phyloP scores from a whole-genome alignment of 1,140 invertebrate species.

The Popillia japonica region DNA sequence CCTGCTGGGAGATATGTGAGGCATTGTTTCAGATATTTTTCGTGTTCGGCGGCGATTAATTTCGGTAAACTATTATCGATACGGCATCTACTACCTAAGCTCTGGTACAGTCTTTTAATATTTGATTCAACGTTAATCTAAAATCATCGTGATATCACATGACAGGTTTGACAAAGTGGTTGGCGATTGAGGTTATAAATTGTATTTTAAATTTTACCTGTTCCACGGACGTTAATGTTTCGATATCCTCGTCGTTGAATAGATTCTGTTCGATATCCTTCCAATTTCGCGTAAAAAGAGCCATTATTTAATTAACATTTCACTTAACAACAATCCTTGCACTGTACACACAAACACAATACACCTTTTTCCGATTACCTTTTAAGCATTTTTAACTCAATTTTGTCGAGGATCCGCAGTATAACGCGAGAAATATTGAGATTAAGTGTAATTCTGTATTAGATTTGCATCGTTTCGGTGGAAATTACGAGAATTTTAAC shows the following conservation, averaged over 20 bases:
- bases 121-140: conserved; percentile 73
- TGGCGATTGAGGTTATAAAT: conserved; percentile 2
- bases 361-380: background rate
- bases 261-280: conserved; percentile 44
- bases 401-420: too few species aligned
- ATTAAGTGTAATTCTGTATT: too few species aligned
- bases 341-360: background rate
- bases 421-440: too few species aligned
- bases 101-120: conserved; percentile 71
- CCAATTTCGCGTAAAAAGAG: conserved; percentile 39
- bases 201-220: conserved; percentile 60
- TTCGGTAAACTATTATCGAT: conserved; percentile 68
- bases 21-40: conserved; percentile 74
- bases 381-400: background rate
- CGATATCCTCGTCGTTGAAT: conserved; percentile 62
- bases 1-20: conserved; percentile 71
- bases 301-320: conserved; percentile 30
- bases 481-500: background rate
- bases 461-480: background rate
- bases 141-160: conserved; percentile 43
- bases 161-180: background rate
- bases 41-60: conserved; percentile 72
- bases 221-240: conserved; percentile 65
- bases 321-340: background rate
- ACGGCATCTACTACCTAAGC: conserved; percentile 65